Evolutionary conservation across 2,888 invertebrate genomes (phyloP), one percentile per base, ranked within the genome.

Genomic region (Lydus trimaculatus): DNA sequence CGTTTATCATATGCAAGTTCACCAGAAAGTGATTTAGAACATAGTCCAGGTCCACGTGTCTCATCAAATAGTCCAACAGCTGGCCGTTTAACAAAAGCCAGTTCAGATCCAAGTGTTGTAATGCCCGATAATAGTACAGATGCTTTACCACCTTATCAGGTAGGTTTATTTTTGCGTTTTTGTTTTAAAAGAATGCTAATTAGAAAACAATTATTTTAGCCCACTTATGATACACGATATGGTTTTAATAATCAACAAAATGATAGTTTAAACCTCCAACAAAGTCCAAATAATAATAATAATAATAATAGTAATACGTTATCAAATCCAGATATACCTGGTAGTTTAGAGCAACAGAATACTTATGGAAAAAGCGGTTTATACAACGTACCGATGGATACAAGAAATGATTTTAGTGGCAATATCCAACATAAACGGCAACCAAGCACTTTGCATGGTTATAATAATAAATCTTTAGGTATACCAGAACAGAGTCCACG

Each of bases 1-100:
- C 93, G 97, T 84, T 89, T 97, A 78, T 97, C 97, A 83, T 97
- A 97, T 87, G 97, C 97, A 76, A 97, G 97, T 83, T 96, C 96
- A 84, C 97, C 97, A 74, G 97, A 98, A 88, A 96, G 96, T 84
- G 98, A 98, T 87, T 89, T 95, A 86, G 97, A 97, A 84, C 91
- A 94, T 83, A 94, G 94, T 83, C 91, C 91, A 72, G 91, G 91
- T 79, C 91, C 91, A 73, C 89, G 89, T 75, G 86, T 89, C 77
- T 79, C 81, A 4, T 82, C 89, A 84, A 83, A 86, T 86, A 84
- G 85, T 72, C 85, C 86, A 77, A 86, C 85, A 72, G 78, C 76
- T 23, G 85, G 85, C 17, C 82, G 88, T 58, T 82, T 91, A 74
- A 87, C 90, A 56, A 94, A 96, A 85, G 94, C 95, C 58, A 96